Percentiles rank a stretch among this genome's conserved stretches.
Conservation (phyloP, 1,140 invertebrate species). For the Eriocheir sinensis region DNA sequence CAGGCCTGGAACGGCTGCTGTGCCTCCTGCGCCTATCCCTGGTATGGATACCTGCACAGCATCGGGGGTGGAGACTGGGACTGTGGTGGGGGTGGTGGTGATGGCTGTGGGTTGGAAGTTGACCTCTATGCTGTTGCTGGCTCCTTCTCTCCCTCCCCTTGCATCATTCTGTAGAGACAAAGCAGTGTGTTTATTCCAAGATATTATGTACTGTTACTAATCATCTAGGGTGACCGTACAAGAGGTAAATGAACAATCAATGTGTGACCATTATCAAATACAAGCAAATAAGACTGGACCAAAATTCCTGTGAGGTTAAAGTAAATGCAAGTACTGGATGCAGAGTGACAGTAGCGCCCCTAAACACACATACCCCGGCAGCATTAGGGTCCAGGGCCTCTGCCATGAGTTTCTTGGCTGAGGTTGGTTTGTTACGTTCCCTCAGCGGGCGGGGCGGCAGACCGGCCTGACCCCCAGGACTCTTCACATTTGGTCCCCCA, state of each 20-base stretch:
- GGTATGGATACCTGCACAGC: not conserved
- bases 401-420: slow-evolving; percentile 64
- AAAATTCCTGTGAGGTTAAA: no score
- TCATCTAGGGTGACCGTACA: no score
- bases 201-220: no score
- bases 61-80: not conserved
- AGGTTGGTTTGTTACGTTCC: slow-evolving; percentile 65
- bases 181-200: no score
- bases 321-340: no score
- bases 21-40: not conserved
- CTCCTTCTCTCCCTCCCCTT: not conserved
- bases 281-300: no score
- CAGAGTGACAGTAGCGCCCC: no score
- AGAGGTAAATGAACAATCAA: not conserved
- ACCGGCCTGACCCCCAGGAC: not conserved
- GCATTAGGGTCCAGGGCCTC: slow-evolving; percentile 28
- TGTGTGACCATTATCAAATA: not conserved
- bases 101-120: not conserved
- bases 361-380: not conserved
- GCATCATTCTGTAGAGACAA: not conserved
- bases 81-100: not conserved
- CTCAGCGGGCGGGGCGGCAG: not conserved
- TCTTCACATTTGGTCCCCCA: not conserved
- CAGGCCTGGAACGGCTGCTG: not conserved
- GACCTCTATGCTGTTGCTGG: not conserved